Evolutionary conservation across 1,140 invertebrate species (phyloP).

Genomic region (Tachypleus tridentatus): DNA sequence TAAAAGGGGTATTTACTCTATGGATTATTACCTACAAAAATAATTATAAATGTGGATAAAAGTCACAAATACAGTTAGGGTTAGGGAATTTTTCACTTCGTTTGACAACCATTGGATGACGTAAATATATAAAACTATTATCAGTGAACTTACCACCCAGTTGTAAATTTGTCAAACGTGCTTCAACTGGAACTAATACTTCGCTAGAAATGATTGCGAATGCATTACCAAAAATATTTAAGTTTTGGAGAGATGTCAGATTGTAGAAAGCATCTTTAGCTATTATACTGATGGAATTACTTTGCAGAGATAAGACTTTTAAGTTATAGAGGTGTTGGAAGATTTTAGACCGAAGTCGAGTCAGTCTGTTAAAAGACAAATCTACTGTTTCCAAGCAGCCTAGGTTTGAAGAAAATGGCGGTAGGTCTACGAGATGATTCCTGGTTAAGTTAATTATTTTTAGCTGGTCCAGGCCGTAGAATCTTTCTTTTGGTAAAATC

Average conservation of each 20-base stretch:
- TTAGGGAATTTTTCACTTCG: too few relatives aligned
- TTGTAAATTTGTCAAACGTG: constrained; percentile 34
- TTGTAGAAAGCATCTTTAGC: constrained; percentile 63
- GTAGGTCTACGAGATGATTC: constrained; percentile 65
- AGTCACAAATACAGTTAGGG: too few relatives aligned
- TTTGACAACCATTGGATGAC: background rate
- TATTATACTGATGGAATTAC: constrained; percentile 66
- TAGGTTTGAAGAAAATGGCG: constrained; percentile 66
- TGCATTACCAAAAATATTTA: constrained; percentile 73
- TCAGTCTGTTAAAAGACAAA: constrained; percentile 69
- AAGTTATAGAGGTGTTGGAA: constrained; percentile 50
- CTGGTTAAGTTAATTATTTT: constrained; percentile 64
- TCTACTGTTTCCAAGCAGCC: constrained; percentile 57
- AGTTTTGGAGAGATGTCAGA: constrained; percentile 59
- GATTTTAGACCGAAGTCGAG: constrained; percentile 55
- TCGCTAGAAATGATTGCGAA: constrained; percentile 65
- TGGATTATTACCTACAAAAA: too few relatives aligned
- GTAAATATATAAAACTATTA: constrained; percentile 3
- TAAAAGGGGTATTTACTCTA: too few relatives aligned
- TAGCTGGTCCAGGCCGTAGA: constrained; percentile 60
- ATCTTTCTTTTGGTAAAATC: constrained; percentile 65
- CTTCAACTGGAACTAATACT: constrained; percentile 25
- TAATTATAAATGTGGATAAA: too few relatives aligned
- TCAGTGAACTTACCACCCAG: constrained; percentile 22
- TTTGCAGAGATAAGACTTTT: constrained; percentile 59